Conservation (phyloP, 2,113 vertebrate genomes). For the Callaeas wilsoni region DNA sequence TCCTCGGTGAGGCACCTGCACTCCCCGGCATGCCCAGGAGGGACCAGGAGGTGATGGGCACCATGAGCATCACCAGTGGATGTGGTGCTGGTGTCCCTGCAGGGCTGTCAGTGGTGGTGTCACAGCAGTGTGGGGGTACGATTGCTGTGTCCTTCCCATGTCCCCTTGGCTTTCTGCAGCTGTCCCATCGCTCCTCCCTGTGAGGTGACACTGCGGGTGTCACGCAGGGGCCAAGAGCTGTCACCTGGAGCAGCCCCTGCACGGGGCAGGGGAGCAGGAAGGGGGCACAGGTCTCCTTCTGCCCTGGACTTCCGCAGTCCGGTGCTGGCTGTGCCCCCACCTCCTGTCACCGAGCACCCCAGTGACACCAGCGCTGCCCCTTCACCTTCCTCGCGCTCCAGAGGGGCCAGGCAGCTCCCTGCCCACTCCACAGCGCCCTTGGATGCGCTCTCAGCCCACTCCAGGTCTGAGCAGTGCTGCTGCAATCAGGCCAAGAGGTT, state of each 20-base stretch:
- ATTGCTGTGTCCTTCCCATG: fast-evolving
- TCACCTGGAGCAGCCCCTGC: neutral
- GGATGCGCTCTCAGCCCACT: neutral
- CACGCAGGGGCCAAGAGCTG: fast-evolving
- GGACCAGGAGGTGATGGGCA: neutral
- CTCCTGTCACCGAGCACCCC: fast-evolving
- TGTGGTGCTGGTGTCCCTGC: neutral
- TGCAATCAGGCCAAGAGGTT: neutral
- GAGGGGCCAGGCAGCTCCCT: neutral
- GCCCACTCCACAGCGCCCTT: neutral
- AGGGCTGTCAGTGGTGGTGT: neutral
- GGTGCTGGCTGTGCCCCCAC: neutral
- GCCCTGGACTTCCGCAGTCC: neutral
- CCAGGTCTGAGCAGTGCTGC: neutral
- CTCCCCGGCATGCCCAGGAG: neutral
- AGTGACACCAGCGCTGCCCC: fast-evolving
- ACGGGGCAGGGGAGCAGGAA: fast-evolving
- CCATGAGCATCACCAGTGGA: fast-evolving
- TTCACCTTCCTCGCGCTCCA: neutral
- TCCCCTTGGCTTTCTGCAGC: neutral
- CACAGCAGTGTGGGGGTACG: neutral
- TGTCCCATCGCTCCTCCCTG: neutral
- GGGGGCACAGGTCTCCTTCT: neutral
- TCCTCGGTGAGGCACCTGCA: fast-evolving
- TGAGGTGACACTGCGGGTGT: neutral